A percentile compares a stretch with the other conserved stretches of the same genome.
These are phyloP conservation scores for Drosophila barbarae DNA, from an alignment of 2,888 invertebrate genomes.

Conservation along the genomic window DNA sequence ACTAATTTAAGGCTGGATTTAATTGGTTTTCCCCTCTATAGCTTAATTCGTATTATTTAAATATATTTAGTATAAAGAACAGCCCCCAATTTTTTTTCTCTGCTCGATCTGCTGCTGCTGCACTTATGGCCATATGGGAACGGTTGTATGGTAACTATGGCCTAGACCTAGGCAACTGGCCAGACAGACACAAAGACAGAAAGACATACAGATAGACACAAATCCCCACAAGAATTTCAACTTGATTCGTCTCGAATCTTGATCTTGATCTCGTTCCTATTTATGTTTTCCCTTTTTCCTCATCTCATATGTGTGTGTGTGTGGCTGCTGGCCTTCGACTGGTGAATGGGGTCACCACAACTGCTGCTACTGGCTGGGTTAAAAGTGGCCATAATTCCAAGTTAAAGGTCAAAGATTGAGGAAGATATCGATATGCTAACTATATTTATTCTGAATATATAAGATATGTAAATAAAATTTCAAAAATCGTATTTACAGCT, in stretches of 20 bases:
- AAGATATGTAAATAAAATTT: not conserved
- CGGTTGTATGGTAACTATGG: conserved; percentile 22
- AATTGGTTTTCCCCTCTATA: too few relatives aligned
- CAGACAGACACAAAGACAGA: conserved; percentile 2
- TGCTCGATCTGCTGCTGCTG: conserved; percentile 5
- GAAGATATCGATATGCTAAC: not conserved
- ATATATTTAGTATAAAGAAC: not conserved
- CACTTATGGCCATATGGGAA: conserved; percentile 15
- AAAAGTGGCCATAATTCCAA: conserved; percentile 2
- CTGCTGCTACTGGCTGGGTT: not conserved
- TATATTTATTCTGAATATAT: not conserved
- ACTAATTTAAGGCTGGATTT: too few relatives aligned
- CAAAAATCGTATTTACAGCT: not conserved
- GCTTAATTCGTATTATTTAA: too few relatives aligned
- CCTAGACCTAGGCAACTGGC: conserved; percentile 41
- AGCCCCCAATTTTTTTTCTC: not conserved
- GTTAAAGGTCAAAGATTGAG: conserved; percentile 14
- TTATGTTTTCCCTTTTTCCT: conserved; percentile 4
- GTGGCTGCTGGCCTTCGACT: conserved; percentile 10
- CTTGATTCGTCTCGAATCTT: conserved; percentile 26
- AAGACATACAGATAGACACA: conserved; percentile 6
- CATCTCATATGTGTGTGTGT: not conserved
- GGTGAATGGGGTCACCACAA: conserved; percentile 17
- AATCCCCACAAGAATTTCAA: conserved; percentile 36
- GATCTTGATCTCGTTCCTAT: conserved; percentile 41